Evolutionary conservation across 1,140 invertebrate genomes (phyloP), one percentile per base, ranked within the genome.

Genomic region (Magallana ariakensis): DNA sequence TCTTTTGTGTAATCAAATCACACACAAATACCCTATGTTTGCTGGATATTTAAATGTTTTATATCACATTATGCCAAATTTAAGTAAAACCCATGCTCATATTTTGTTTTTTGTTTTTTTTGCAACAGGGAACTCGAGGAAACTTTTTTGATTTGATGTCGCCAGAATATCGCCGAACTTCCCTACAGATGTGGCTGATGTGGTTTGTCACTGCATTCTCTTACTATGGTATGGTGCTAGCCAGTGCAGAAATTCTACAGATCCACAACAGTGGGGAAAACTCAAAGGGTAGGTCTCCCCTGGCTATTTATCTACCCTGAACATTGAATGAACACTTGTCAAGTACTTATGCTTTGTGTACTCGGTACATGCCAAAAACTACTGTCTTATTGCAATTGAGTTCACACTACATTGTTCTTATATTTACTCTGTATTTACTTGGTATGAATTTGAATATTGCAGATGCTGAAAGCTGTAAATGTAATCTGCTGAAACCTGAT

Each of bases 201-300:
- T 98, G 98, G 98, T 97, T 98, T 95, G 96, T 97, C 0, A 98
- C 97, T 94, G 98, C 98, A 0, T 99, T 99, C 94, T 98, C 97
- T 92, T 99, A 99, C 93, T 99, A 99, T 94, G 98, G 98, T 1
- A 96, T 99, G 81, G 98, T 99, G 1, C 94, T 99, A 66, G 98
- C 99, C 96, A 98, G 98, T 16, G 98, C 98, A 1, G 98, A 99
- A 95, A 95, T 99, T 55, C 97, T 99, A 93, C 97, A 97, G 75
- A 81, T 92, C 55, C 86, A 90, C 60, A 92, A 91, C 70, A 84
- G 33, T 46, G 62, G 86, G 85, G 80, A 46, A 53, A 26, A 55
- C 5, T 13, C 16, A 19, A 82, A 82, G 46, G 80, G 13, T 85
- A 80, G 16, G 1, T 60, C 70, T 89, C n/a, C 33, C 33, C 33